These are phyloP conservation scores for Pterocles gutturalis DNA, from an alignment of 2,113 vertebrate species.

Conservation along the genomic window DNA sequence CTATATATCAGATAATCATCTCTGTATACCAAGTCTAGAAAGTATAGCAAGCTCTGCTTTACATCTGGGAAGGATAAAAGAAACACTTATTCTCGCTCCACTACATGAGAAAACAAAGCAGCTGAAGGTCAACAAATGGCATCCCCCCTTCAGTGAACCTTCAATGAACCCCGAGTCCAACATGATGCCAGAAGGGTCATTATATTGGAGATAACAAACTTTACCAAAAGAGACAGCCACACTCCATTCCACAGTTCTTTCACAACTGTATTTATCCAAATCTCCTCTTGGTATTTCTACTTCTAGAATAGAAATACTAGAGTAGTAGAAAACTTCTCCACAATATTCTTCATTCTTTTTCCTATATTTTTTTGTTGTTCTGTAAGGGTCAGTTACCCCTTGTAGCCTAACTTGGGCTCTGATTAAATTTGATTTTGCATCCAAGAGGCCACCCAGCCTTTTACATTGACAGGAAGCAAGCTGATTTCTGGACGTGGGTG, in stretches of 20 bases:
- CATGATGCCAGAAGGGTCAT: not conserved
- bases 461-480: not conserved
- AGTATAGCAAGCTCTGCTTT: conserved; percentile 11
- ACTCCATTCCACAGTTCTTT: not conserved
- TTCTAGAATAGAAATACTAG: not conserved
- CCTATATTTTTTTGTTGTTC: not conserved
- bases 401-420: not conserved
- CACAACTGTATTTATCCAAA: not conserved
- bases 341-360: not conserved
- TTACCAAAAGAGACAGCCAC: not conserved
- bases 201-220: not conserved
- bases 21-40: not conserved
- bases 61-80: conserved; percentile 39
- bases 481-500: not conserved
- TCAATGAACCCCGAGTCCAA: conserved; percentile 4
- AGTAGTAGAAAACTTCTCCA: not conserved
- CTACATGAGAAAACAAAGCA: conserved; percentile 44
- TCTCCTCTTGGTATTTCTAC: not conserved
- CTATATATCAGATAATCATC: not conserved
- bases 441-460: conserved; percentile 18
- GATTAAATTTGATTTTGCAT: conserved; percentile 2
- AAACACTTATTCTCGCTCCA: conserved; percentile 13
- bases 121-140: conserved; percentile 38
- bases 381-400: not conserved
- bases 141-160: conserved; percentile 37